phyloP scores from a whole-genome alignment of 1,140 invertebrate species.

The Drosophila repleta region DNA sequence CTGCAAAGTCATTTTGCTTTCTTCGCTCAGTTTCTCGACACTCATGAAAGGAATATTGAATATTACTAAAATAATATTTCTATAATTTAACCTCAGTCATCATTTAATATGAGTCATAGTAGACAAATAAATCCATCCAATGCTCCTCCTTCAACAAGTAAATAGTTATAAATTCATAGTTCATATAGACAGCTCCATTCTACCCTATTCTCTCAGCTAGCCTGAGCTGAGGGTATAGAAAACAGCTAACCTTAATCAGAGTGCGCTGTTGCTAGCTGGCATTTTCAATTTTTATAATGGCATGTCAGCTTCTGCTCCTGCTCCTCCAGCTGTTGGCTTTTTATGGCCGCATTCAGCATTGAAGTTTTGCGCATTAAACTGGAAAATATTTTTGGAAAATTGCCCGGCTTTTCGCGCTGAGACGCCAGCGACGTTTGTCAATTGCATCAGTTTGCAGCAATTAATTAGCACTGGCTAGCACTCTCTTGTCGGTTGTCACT shows the following conservation, averaged over 20 bases:
- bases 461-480: constrained; percentile 35
- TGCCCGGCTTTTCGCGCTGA: background rate
- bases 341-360: constrained; percentile 24
- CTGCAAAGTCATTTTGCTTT: too few species aligned
- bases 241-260: constrained; percentile 29
- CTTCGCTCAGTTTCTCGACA: too few species aligned
- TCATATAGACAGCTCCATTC: background rate
- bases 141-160: too few species aligned
- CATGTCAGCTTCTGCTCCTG: constrained; percentile 23
- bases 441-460: constrained; percentile 29
- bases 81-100: too few species aligned
- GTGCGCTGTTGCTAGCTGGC: constrained; percentile 25
- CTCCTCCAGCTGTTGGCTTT: background rate
- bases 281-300: constrained; percentile 77
- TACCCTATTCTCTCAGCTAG: background rate
- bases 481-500: constrained; percentile 17
- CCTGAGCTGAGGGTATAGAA: constrained; percentile 2
- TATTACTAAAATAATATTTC: too few species aligned
- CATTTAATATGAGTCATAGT: too few species aligned
- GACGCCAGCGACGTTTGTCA: constrained; percentile 11
- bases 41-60: too few species aligned
- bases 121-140: too few species aligned
- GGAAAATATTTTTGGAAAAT: constrained; percentile 20
- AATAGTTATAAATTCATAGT: too few species aligned
- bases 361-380: constrained; percentile 45